A percentile compares a stretch with the other conserved stretches of the same genome.
Evolutionary conservation across 2,113 vertebrate genomes (phyloP).

Genomic region (Alouatta palliata): DNA sequence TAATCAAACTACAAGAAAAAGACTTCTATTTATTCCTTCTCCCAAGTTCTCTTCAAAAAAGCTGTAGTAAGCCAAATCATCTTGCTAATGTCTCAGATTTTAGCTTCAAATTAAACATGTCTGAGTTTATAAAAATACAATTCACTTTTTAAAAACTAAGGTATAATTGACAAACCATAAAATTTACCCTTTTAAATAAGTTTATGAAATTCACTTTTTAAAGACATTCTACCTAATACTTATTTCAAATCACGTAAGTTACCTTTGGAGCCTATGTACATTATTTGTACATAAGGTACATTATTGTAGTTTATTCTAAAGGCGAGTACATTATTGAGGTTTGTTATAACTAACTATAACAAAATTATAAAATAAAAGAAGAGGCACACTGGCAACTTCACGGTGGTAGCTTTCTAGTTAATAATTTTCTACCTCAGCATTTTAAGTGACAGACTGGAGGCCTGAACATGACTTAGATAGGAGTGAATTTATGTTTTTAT

Average conservation of each 20-base stretch:
- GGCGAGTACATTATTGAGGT: background rate
- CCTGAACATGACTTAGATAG: background rate
- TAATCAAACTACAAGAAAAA: background rate
- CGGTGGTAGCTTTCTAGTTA: background rate
- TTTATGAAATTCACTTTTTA: background rate
- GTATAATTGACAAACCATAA: background rate
- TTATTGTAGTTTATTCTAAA: background rate
- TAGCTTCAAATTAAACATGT: background rate
- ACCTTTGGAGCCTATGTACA: background rate
- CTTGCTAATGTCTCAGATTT: background rate
- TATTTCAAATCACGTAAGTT: background rate
- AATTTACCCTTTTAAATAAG: background rate
- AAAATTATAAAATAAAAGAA: background rate
- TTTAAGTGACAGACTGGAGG: background rate
- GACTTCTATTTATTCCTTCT: background rate
- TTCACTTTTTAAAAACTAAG: constrained; percentile 32
- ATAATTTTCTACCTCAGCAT: background rate
- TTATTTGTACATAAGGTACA: background rate
- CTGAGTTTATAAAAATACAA: background rate
- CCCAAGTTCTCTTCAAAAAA: background rate
- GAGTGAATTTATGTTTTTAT: background rate
- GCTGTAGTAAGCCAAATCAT: background rate
- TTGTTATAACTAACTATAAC: background rate
- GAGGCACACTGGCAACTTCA: background rate
- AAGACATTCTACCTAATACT: background rate